Percentiles rank a stretch among this genome's conserved stretches.
Conservation (phyloP, 2,888 invertebrate genomes). For the Drosophila borborema region DNA sequence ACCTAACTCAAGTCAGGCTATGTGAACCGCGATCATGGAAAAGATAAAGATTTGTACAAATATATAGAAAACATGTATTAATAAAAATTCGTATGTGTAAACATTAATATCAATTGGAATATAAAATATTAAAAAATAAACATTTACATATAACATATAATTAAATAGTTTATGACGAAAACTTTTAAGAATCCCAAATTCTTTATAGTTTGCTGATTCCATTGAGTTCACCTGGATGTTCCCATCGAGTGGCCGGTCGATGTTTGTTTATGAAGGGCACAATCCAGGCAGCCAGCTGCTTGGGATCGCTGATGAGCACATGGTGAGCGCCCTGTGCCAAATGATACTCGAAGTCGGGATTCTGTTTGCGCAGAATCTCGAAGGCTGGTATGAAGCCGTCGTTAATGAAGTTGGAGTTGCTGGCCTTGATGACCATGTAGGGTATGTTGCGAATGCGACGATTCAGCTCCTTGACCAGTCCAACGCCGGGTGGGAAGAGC, state of each 20-base stretch:
- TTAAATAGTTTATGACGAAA: too few species aligned
- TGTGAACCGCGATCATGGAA: not conserved
- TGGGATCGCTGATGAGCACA: slow-evolving; percentile 89
- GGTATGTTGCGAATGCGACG: slow-evolving; percentile 87
- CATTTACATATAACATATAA: not conserved
- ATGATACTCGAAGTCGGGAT: slow-evolving; percentile 86
- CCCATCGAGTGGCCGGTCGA: slow-evolving; percentile 35
- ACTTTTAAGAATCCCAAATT: too few species aligned
- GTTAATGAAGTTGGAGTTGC: slow-evolving; percentile 86
- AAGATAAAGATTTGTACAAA: not conserved
- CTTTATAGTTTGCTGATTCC: slow-evolving; percentile 11
- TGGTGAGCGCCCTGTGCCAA: slow-evolving; percentile 89
- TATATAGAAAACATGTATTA: not conserved
- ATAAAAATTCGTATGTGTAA: not conserved
- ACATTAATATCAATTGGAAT: not conserved
- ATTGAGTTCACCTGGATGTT: slow-evolving; percentile 7
- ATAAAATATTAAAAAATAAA: not conserved
- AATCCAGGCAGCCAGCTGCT: slow-evolving; percentile 86
- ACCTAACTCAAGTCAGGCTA: not conserved
- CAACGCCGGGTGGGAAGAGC: slow-evolving; percentile 47
- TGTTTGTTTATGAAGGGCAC: slow-evolving; percentile 86
- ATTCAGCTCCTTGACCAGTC: slow-evolving; percentile 86
- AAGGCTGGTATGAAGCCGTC: slow-evolving; percentile 85
- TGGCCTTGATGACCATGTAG: slow-evolving; percentile 87
- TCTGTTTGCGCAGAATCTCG: slow-evolving; percentile 86